A percentile compares a stretch with the other conserved stretches of the same genome.
These are phyloP conservation scores for Stenodera caucasica DNA, from an alignment of 2,888 invertebrate genomes.

Conservation along the genomic window DNA sequence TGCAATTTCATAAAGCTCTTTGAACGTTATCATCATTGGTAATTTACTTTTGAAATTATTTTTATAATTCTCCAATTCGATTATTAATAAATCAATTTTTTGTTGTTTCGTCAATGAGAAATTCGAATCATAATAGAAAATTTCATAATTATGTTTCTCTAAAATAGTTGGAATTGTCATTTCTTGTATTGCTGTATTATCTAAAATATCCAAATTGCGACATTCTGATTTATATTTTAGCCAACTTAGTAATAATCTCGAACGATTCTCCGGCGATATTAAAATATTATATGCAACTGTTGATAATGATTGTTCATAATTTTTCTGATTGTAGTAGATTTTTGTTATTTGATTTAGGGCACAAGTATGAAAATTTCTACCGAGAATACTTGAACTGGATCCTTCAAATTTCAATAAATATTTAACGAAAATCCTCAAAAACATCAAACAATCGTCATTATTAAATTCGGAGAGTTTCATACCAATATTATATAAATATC, in stretches of 20 bases:
- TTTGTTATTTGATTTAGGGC: slow-evolving; percentile 4
- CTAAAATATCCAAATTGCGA: slow-evolving; percentile 1
- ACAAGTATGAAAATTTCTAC: not conserved
- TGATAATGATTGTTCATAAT: slow-evolving; percentile 12
- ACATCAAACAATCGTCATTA: slow-evolving; percentile 5
- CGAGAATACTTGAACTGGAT: not conserved
- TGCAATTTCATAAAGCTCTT: slow-evolving; percentile 11
- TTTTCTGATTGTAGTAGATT: not conserved
- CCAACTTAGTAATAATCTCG: not conserved
- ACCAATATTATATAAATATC: slow-evolving; percentile 9
- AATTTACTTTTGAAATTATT: slow-evolving; percentile 21
- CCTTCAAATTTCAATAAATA: slow-evolving; percentile 5
- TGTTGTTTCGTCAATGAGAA: not conserved
- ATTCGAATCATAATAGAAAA: not conserved
- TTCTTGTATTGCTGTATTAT: slow-evolving; percentile 6
- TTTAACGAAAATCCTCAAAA: slow-evolving; percentile 2
- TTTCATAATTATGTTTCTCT: not conserved
- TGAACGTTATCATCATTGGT: slow-evolving; percentile 13
- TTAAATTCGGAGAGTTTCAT: not conserved
- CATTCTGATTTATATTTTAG: slow-evolving; percentile 8
- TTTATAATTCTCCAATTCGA: slow-evolving; percentile 12
- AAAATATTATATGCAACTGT: not conserved
- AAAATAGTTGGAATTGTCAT: slow-evolving; percentile 6
- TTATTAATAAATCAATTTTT: slow-evolving; percentile 14
- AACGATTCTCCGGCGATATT: not conserved